Percentiles rank a stretch among this genome's conserved stretches.
Evolutionary conservation across 2,797 vertebrate genomes (phyloP).

Genomic region (Octomys mimax): DNA sequence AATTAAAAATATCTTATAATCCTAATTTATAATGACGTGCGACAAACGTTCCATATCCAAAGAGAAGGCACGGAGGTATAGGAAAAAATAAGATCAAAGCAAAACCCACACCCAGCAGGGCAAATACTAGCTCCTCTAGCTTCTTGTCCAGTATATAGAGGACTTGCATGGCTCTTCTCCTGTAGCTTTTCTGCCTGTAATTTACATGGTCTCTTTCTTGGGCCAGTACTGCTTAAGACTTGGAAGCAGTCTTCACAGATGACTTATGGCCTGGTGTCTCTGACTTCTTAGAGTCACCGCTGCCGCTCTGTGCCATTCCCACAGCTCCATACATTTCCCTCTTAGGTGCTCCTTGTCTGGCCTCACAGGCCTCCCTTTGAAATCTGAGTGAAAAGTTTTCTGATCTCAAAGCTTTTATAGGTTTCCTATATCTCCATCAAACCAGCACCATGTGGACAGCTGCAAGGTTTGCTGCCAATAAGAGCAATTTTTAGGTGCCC

Average conservation of each 20-base stretch:
- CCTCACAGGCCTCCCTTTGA: not conserved
- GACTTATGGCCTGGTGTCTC: not conserved
- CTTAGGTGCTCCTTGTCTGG: not conserved
- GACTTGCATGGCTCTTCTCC: not conserved
- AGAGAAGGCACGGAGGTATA: not conserved
- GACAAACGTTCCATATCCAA: not conserved
- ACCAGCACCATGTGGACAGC: not conserved
- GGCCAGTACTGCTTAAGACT: not conserved
- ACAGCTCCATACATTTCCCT: not conserved
- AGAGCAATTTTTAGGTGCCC: not conserved
- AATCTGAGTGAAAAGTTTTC: not conserved
- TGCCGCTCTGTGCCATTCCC: not conserved
- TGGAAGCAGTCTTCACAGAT: not conserved
- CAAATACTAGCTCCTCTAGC: not conserved
- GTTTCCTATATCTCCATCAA: not conserved
- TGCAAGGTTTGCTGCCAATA: not conserved
- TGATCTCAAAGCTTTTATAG: not conserved
- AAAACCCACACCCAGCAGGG: not conserved
- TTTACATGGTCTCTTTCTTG: not conserved
- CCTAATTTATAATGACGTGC: not conserved
- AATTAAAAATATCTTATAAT: not conserved
- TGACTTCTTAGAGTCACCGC: not conserved
- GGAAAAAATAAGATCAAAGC: not conserved
- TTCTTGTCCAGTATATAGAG: not conserved
- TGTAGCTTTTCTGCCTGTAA: not conserved